These are phyloP conservation scores for Halcyon chelicuti DNA, from an alignment of 2,797 vertebrate genomes.

Conservation along the genomic window DNA sequence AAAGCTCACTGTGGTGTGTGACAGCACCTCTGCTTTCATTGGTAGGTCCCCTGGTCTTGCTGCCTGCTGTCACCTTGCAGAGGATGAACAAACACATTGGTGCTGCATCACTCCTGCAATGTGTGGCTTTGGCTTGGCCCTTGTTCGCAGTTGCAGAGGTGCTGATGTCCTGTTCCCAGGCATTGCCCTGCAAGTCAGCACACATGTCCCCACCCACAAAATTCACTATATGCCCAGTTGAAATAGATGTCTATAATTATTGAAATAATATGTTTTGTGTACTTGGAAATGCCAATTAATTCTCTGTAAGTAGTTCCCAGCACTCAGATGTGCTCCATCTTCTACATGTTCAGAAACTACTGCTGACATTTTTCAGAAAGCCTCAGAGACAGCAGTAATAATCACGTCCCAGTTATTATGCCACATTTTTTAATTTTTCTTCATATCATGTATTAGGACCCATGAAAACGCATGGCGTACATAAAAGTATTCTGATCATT, in stretches of 20 bases:
- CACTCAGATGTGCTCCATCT: not conserved
- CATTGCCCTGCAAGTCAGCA: not conserved
- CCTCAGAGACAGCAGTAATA: not conserved
- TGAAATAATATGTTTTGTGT: not conserved
- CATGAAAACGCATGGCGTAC: not conserved
- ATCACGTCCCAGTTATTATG: not conserved
- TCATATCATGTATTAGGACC: not conserved
- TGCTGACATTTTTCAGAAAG: not conserved
- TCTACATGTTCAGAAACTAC: not conserved
- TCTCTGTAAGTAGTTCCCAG: not conserved
- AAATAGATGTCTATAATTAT: not conserved
- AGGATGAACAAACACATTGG: rapidly evolving
- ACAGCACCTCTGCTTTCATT: not conserved
- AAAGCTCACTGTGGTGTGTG: not conserved
- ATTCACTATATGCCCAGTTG: not conserved
- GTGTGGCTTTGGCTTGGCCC: not conserved
- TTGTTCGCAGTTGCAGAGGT: not conserved
- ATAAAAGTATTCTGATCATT: too few relatives aligned
- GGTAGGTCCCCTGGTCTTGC: not conserved
- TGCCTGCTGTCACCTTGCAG: not conserved
- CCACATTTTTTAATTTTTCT: not conserved
- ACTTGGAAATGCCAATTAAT: not conserved
- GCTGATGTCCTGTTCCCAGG: not conserved
- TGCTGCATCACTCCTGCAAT: rapidly evolving
- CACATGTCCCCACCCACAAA: too few relatives aligned